Conservation (phyloP, 2,888 invertebrate genomes). For the Caenorhabditis imperialis region DNA sequence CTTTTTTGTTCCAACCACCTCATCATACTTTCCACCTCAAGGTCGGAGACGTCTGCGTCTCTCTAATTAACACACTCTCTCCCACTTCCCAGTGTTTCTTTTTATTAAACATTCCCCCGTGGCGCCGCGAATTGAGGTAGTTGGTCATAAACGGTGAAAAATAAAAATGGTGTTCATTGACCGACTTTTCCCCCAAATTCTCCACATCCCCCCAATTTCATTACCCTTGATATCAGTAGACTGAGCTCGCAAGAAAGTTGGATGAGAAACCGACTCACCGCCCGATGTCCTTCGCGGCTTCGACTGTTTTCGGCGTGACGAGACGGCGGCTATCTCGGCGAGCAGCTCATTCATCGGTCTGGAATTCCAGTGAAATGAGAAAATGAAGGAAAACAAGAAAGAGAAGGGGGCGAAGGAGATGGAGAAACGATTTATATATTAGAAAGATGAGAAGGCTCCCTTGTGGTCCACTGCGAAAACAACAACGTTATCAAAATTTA, state of each 20-base stretch:
- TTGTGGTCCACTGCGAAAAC: too few relatives aligned
- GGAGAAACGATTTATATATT: slow-evolving; percentile 50
- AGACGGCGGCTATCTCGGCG: slow-evolving; percentile 55
- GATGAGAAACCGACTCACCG: slow-evolving; percentile 22
- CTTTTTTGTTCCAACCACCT: slow-evolving; percentile 7
- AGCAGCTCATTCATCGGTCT: slow-evolving; percentile 53
- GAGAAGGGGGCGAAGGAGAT: slow-evolving; percentile 15
- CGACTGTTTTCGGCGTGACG: slow-evolving; percentile 53
- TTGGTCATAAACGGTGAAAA: too few relatives aligned
- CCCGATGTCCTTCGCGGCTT: slow-evolving; percentile 54
- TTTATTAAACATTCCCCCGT: slow-evolving; percentile 35
- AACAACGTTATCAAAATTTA: too few relatives aligned
- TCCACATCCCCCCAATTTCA: too few relatives aligned
- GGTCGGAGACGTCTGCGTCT: slow-evolving; percentile 28
- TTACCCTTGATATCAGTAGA: too few relatives aligned
- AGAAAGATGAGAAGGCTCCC: slow-evolving; percentile 39
- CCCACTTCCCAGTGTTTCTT: slow-evolving; percentile 16
- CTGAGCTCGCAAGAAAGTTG: slow-evolving; percentile 5
- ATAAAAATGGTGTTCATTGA: too few relatives aligned
- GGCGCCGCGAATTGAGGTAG: slow-evolving; percentile 18
- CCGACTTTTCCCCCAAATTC: too few relatives aligned
- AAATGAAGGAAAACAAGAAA: slow-evolving; percentile 1
- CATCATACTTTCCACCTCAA: slow-evolving; percentile 25
- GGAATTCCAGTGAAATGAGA: not conserved
- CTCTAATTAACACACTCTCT: slow-evolving; percentile 41